These are phyloP conservation scores for Brachionus asplanchnoidis DNA, from an alignment of 1,140 invertebrate genomes.

Conservation along the genomic window DNA sequence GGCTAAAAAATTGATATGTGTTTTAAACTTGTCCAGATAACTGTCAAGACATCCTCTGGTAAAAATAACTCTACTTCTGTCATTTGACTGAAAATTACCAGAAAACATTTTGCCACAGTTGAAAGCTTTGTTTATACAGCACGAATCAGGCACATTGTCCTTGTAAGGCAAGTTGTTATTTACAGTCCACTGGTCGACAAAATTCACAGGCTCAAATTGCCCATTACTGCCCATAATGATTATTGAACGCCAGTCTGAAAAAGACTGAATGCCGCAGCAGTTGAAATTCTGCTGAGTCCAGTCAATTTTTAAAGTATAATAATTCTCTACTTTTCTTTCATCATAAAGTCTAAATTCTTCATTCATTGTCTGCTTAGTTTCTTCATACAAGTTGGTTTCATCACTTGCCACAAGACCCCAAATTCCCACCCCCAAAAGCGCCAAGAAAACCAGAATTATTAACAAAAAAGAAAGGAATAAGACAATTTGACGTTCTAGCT, in stretches of 20 bases:
- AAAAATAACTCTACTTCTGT: not conserved
- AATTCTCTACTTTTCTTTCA: not conserved
- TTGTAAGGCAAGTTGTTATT: conserved; percentile 25
- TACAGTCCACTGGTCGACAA: conserved; percentile 10
- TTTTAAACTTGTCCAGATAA: not conserved
- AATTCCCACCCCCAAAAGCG: not conserved
- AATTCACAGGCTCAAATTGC: not conserved
- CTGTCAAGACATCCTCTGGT: conserved; percentile 3
- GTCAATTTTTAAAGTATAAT: conserved; percentile 16
- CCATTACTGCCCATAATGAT: not conserved
- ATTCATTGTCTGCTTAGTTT: not conserved
- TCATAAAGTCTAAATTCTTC: not conserved
- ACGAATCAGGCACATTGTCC: conserved; percentile 40
- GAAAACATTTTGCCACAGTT: conserved; percentile 31
- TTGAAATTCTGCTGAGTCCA: conserved; percentile 33
- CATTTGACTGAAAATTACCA: not conserved
- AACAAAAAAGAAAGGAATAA: not conserved
- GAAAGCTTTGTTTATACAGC: not conserved
- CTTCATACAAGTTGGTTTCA: not conserved
- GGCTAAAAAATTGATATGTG: not conserved
- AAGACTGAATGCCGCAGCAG: conserved; percentile 26
- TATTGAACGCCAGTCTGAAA: conserved; percentile 22
- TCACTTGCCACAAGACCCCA: not conserved
- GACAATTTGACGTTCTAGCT: not conserved
- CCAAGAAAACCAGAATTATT: not conserved